These are phyloP conservation scores for Sphinx pinastri DNA, from an alignment of 2,888 invertebrate genomes.

Conservation along the genomic window DNA sequence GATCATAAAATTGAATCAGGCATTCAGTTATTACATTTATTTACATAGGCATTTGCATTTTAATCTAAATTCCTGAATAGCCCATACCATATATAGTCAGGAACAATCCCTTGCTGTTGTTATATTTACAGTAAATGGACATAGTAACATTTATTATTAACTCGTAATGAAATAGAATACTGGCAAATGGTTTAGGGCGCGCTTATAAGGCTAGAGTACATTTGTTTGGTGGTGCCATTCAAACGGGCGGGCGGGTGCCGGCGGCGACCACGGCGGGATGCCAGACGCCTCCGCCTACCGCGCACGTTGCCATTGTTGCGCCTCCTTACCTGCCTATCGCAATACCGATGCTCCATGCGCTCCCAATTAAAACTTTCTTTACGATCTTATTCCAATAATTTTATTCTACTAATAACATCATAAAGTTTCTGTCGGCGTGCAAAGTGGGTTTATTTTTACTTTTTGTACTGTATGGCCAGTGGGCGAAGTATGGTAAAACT, in stretches of 20 bases:
- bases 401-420: background rate
- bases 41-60: background rate
- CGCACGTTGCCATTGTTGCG: slow-evolving; percentile 72
- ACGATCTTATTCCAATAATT: slow-evolving; percentile 43
- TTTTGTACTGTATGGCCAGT: too few relatives aligned
- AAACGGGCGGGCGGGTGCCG: slow-evolving; percentile 62
- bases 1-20: slow-evolving; percentile 1
- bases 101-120: background rate
- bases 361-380: slow-evolving; percentile 73
- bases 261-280: slow-evolving; percentile 62
- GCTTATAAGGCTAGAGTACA: slow-evolving; percentile 49
- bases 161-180: background rate
- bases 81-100: background rate
- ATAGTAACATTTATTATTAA: background rate
- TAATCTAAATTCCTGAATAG: background rate
- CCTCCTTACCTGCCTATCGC: slow-evolving; percentile 39
- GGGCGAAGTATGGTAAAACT: too few relatives aligned
- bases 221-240: slow-evolving; percentile 59
- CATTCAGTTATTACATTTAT: background rate
- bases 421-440: too few relatives aligned
- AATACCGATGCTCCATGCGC: slow-evolving; percentile 40
- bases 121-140: slow-evolving; percentile 6
- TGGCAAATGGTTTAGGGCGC: slow-evolving; percentile 37
- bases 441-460: too few relatives aligned
- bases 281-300: slow-evolving; percentile 68